Base-by-base conservation (phyloP, 2,113 vertebrate genomes). In the Cryptomyrus ogoouensis region DNA sequence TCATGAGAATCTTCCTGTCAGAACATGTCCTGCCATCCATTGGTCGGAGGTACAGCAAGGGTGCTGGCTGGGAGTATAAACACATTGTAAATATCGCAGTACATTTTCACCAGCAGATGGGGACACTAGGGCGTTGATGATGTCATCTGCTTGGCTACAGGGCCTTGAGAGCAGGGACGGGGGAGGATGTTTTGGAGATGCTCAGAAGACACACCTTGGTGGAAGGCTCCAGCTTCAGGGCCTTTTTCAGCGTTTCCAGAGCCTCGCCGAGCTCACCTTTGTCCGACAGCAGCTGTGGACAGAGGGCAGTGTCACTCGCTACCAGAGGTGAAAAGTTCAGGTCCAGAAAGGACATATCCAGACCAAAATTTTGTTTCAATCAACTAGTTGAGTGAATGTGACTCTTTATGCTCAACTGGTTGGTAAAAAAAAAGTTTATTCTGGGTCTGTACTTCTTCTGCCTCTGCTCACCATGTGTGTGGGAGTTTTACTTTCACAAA, bases 221-320 rank as follows among this genome's bases (percentile, higher is more conserved):
- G 89, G 96, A 90, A 2, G 97, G 97, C 92, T 98, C 97, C 92
- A 97, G 92, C 94, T 96, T 96, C 94, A 98, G 92, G 74, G 97
- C 97, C 93, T 92, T 96, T 93, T 93, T 96, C 90, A 98, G 95
- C 83, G 93, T 89, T 46, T 95, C 91, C 93, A 95, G 95, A 0
- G 97, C 97, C 90, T 97, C 96, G 89, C 94, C 93, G 87, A 96
- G 97, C 87, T 96, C 94, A 9, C 96, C 95, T 92, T 90, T 95
- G 91, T 97, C 96, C 19, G 97, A 96, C 92, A 97, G 92, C 66
- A 97, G 95, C 97, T 98, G 94, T 50, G 93, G 92, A 92, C 7
- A 90, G 91, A 91, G 92, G 90, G 24, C 56, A 85, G 12, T 49
- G 74, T 89, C 83, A 89, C 44, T 17, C 31, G 2, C 31, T 1